Evolutionary conservation across 1,140 invertebrate genomes (phyloP), one percentile per base, ranked within the genome.

Genomic region (Cydia strobilella): DNA sequence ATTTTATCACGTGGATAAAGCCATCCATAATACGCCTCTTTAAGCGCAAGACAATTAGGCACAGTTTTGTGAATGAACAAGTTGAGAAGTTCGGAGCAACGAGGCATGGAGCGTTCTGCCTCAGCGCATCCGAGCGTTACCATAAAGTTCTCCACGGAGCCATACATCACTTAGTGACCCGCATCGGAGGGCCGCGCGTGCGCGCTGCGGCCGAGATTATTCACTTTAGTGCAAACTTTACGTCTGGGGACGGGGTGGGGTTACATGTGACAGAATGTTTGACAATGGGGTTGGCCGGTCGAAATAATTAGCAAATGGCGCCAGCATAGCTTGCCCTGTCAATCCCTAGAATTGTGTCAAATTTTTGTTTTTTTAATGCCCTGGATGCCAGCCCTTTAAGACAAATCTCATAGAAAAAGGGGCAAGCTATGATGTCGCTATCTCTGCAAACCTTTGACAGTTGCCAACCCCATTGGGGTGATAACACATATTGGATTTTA

Each of bases 91-190:
- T 35, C 27, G 3, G 18, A 69, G 65, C 65, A 69, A 18, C 65
- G 27, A 35, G 27, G 63, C 27, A 35, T n/a, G 63, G 25, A 4
- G 12, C n/a, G 65, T 69, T 69, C 65, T n/a, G 65, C 31, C 23
- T 27, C 65, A 23, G 65, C 65, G 65, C 65, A 69, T 39, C 65
- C 27, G 31, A 10, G 27, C 65, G 65, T 35, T 35, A 39, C 65
- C 65, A 69, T 69, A 69, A 69, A 69, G 65, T 42, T 69, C 65
- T 69, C 65, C 35, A 23, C 65, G 65, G 65, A 69, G 65, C 31
- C n/a, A 69, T 69, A 69, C 65, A 69, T 69, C 65, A 69, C 65
- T 69, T 69, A 69, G 65, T 69, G 65, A 69, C 31, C 65, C 65
- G 65, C 65, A 39, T 69, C 65, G 65, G 31, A 4, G 31, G 35